Evolutionary conservation across 2,113 vertebrate species (phyloP).

Genomic region (Leucopsar rothschildi): DNA sequence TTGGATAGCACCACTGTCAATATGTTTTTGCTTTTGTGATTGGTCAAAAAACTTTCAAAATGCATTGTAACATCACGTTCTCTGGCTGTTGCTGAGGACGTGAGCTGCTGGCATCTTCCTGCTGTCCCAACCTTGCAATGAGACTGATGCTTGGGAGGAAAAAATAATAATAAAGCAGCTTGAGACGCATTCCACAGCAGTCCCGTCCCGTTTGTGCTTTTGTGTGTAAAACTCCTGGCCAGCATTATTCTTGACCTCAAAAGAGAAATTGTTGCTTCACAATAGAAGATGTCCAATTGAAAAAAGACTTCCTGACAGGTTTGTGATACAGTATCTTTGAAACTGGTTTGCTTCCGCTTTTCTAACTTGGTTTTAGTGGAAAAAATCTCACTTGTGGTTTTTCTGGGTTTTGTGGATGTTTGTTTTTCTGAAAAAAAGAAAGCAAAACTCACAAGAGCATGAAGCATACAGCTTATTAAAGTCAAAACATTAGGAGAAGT

Average conservation of each 20-base stretch:
- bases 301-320: conserved; percentile 39
- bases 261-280: neutral
- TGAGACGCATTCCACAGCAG: too few relatives aligned
- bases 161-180: too few relatives aligned
- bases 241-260: neutral
- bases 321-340: conserved; percentile 4
- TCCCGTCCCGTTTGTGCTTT: too few relatives aligned
- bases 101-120: too few relatives aligned
- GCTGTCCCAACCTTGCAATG: too few relatives aligned
- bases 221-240: too few relatives aligned
- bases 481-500: neutral
- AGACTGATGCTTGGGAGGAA: too few relatives aligned
- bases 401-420: neutral
- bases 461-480: neutral
- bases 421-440: conserved; percentile 19
- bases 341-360: conserved; percentile 48
- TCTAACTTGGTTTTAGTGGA: conserved; percentile 44
- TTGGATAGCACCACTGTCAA: too few relatives aligned
- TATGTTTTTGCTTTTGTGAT: too few relatives aligned
- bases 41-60: too few relatives aligned
- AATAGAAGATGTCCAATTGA: neutral
- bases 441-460: neutral
- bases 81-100: too few relatives aligned
- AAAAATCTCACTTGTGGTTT: neutral
- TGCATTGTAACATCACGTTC: too few relatives aligned